Conservation (phyloP, 2,797 vertebrate genomes). For the Pipistrellus pygmaeus region DNA sequence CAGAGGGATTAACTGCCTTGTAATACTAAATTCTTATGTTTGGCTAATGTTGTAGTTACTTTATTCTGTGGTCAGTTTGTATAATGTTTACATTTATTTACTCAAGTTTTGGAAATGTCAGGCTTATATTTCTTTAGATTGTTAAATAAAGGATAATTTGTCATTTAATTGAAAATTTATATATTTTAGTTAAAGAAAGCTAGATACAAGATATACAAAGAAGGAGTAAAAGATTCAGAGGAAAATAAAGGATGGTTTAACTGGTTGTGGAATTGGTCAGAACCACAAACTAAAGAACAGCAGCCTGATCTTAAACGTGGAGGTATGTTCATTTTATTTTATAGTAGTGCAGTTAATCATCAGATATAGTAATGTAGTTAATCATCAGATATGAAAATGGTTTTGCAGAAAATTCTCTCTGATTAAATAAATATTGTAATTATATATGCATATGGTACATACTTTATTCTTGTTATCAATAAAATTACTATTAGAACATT, state of each 20-base stretch:
- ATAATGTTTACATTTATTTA: conserved; percentile 10
- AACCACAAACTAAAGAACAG: conserved; percentile 82
- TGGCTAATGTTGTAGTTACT: neutral
- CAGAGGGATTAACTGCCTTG: neutral
- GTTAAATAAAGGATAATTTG: conserved; percentile 2
- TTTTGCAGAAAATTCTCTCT: conserved; percentile 14
- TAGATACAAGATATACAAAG: conserved; percentile 93
- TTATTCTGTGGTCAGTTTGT: conserved; percentile 19
- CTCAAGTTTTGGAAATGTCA: conserved; percentile 42
- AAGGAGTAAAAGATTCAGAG: conserved; percentile 94
- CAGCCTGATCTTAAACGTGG: conserved; percentile 91
- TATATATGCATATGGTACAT: neutral
- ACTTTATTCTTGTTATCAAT: conserved; percentile 30
- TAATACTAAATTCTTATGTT: conserved; percentile 5
- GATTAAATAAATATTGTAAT: neutral
- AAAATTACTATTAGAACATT: conserved; percentile 6
- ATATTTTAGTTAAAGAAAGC: conserved; percentile 93
- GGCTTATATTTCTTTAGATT: conserved; percentile 34
- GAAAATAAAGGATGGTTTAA: conserved; percentile 95
- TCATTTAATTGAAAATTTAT: conserved; percentile 54
- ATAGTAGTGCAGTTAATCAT: conserved; percentile 13
- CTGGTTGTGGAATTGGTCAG: conserved; percentile 97
- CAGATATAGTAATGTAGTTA: neutral
- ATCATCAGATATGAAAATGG: neutral
- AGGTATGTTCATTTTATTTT: conserved; percentile 87